Percentiles rank a stretch among this genome's conserved stretches.
phyloP scores from a whole-genome alignment of 2,113 vertebrate species.

The Lasiurus cinereus region DNA sequence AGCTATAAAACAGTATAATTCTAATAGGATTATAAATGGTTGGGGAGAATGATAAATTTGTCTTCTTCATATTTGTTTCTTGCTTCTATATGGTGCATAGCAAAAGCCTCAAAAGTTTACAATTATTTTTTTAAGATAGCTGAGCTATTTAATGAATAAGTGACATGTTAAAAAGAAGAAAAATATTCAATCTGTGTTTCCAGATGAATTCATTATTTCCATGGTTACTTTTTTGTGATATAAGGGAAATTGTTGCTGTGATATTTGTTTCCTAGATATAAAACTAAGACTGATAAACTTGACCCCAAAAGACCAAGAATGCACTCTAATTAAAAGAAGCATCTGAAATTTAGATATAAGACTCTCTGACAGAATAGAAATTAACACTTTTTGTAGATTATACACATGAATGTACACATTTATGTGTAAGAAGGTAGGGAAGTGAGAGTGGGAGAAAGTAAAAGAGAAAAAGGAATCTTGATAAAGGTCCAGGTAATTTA shows the following conservation, averaged over 20 bases:
- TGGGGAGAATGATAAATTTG: constrained; percentile 22
- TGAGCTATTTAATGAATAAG: constrained; percentile 20
- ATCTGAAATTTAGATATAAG: constrained; percentile 20
- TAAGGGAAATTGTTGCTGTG: constrained; percentile 26
- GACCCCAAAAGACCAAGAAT: not conserved
- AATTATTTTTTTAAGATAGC: constrained; percentile 42
- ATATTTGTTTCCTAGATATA: constrained; percentile 8
- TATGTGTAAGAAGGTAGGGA: not conserved
- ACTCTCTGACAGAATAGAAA: not conserved
- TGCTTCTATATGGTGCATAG: constrained; percentile 47
- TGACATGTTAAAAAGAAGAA: constrained; percentile 34
- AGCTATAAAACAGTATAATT: constrained; percentile 48
- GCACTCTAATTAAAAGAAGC: not conserved
- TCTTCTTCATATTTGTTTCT: constrained; percentile 46
- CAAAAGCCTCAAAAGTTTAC: constrained; percentile 54
- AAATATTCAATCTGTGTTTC: constrained; percentile 36
- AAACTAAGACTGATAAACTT: constrained; percentile 41
- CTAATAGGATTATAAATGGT: constrained; percentile 29
- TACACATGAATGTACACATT: not conserved
- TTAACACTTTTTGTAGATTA: constrained; percentile 29
- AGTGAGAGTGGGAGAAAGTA: not conserved
- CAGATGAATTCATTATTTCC: constrained; percentile 56
- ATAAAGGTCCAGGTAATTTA: constrained; percentile 40
- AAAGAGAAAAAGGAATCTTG: not conserved
- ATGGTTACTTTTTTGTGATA: constrained; percentile 45